phyloP scores from a whole-genome alignment of 2,888 invertebrate species.

The Phengaris alcon region DNA sequence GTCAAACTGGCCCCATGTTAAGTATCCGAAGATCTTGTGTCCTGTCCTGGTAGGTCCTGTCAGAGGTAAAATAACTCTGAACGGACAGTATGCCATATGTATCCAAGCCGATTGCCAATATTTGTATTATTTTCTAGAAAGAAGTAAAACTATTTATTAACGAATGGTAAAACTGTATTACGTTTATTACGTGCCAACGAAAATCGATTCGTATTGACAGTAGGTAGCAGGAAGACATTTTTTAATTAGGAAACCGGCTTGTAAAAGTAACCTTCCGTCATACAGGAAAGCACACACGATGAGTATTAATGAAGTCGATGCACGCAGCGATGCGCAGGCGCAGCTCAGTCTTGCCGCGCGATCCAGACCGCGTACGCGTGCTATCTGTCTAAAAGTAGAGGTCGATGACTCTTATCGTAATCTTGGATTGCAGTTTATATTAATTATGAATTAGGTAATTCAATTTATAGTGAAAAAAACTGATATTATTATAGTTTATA shows the following conservation, averaged over 20 bases:
- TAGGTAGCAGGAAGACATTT: conserved; percentile 55
- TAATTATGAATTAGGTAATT: conserved; percentile 31
- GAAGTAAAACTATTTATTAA: neutral
- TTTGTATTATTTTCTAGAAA: neutral
- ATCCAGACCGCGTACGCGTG: conserved; percentile 51
- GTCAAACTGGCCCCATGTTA: too few relatives aligned
- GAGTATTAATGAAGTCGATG: conserved; percentile 68
- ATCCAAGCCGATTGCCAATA: too few relatives aligned
- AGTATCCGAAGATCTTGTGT: too few relatives aligned
- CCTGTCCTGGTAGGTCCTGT: too few relatives aligned
- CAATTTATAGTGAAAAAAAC: neutral
- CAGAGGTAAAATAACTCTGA: too few relatives aligned
- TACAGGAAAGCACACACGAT: conserved; percentile 73
- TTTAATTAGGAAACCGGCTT: conserved; percentile 75
- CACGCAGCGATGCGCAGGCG: conserved; percentile 52
- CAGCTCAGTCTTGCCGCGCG: conserved; percentile 66
- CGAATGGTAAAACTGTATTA: neutral
- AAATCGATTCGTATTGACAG: conserved; percentile 35
- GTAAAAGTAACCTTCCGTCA: conserved; percentile 76
- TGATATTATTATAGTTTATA: neutral
- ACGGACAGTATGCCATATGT: too few relatives aligned
- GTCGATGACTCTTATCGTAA: conserved; percentile 40
- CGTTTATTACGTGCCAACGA: neutral
- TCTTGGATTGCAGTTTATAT: conserved; percentile 31
- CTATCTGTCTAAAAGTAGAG: conserved; percentile 32